Evolutionary conservation across 2,888 invertebrate genomes (phyloP).

Genomic region (Brachyptera risi): DNA sequence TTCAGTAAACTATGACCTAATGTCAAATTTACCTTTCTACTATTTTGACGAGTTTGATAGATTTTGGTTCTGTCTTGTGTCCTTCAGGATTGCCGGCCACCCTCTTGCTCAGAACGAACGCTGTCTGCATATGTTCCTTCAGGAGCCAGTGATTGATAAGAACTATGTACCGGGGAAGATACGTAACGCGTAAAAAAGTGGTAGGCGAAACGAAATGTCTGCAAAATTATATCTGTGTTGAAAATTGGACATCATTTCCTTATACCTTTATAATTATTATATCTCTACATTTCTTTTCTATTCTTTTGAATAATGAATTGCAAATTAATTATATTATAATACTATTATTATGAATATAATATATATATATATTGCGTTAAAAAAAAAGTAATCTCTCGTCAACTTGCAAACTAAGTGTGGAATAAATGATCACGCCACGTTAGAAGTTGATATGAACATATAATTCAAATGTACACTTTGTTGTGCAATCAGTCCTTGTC

Average conservation of each 20-base stretch:
- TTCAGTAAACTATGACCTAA: no score
- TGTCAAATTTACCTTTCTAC: no score
- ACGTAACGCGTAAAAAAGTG: slow-evolving; percentile 74
- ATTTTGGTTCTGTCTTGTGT: neutral
- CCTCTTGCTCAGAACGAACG: slow-evolving; percentile 98
- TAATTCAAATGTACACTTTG: no score
- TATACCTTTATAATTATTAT: no score
- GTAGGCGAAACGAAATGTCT: neutral
- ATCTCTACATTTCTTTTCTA: no score
- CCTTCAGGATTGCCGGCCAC: slow-evolving; percentile 89
- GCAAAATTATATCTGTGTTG: slow-evolving; percentile 6
- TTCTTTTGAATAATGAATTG: no score
- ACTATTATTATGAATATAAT: neutral
- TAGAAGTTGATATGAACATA: no score
- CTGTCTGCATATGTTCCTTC: slow-evolving; percentile 99
- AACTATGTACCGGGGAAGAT: slow-evolving; percentile 99
- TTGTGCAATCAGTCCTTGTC: no score
- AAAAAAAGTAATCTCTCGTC: neutral
- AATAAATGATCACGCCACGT: neutral
- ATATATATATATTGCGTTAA: no score
- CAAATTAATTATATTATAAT: neutral
- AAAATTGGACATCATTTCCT: no score
- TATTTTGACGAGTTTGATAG: neutral
- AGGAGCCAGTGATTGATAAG: slow-evolving; percentile 95
- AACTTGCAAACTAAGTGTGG: neutral